Conservation (phyloP, 53 echinoderm and acorn worm genomes). For the Crossaster papposus region DNA sequence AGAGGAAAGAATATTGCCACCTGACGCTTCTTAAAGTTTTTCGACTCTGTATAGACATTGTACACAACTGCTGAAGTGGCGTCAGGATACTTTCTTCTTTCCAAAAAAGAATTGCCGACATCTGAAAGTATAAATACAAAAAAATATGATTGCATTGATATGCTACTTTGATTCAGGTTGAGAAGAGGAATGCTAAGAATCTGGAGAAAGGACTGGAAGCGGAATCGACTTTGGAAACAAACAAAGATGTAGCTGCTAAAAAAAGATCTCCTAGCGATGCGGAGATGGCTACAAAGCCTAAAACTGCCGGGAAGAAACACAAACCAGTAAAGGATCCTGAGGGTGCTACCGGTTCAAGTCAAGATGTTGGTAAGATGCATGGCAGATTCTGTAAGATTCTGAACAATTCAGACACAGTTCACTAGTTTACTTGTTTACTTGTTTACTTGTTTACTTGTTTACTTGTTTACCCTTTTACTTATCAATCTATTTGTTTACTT, state of each 20-base stretch:
- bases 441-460: too few relatives aligned
- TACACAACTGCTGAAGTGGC: too few relatives aligned
- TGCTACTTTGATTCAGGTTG: slow-evolving; percentile 35
- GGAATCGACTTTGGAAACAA: slow-evolving; percentile 6
- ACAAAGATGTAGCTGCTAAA: slow-evolving; percentile 31
- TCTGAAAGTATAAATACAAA: background rate
- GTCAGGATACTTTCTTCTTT: too few relatives aligned
- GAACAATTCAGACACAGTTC: background rate
- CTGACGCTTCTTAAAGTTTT: too few relatives aligned
- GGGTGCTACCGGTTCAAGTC: slow-evolving; percentile 17
- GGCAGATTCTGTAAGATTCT: background rate
- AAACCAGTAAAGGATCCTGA: background rate
- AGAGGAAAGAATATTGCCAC: too few relatives aligned
- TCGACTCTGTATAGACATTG: too few relatives aligned
- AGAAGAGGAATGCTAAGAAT: slow-evolving; percentile 75
- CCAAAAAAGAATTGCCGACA: background rate
- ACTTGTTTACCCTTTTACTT: too few relatives aligned
- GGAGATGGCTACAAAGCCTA: background rate
- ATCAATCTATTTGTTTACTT: too few relatives aligned
- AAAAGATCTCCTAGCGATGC: slow-evolving; percentile 15
- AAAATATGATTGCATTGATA: background rate
- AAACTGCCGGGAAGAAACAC: slow-evolving; percentile 6
- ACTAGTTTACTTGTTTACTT: too few relatives aligned
- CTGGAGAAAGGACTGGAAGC: slow-evolving; percentile 66
- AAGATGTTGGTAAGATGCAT: slow-evolving; percentile 28